Evolutionary conservation across 2,888 invertebrate genomes (phyloP), one percentile per base, ranked within the genome.

Genomic region (Argyresthia albistria): DNA sequence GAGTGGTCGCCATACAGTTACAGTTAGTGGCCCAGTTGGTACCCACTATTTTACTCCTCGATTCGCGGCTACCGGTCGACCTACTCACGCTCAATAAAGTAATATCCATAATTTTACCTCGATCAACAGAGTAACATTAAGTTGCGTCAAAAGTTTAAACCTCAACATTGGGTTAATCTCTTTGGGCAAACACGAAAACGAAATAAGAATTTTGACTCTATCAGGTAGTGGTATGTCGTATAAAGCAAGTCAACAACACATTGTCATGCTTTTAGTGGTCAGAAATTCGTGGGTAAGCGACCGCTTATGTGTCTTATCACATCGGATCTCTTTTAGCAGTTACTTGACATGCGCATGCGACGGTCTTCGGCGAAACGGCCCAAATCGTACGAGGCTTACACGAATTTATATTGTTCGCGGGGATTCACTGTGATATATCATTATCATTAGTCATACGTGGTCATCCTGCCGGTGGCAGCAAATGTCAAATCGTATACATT

Each of bases 281-380:
- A 14, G 55, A 63, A 62, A 61, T 61, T 65, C 58, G 54, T 61
- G 64, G 82, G 79, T 80, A 80, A 83, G 72, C 74, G 81, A 80
- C 81, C 83, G 75, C 55, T 69, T 73, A 78, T 80, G 78, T 79
- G 67, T 64, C 64, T 73, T 84, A 86, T 86, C 84, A 75, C 63
- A 66, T 77, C 77, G 80, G 76, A 84, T 86, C 84, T 83, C 59
- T 64, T 83, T 83, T 81, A 79, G 76, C 61, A 60, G 58, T 72
- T 66, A 73, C 82, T 86, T 83, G 73, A 66, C 65, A 86, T 86
- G 80, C 84, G 66, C 60, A 61, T 61, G 61, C 61, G 60, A 64
- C 62, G 58, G 60, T 64, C 66, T 81, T 82, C 82, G 73, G 35
- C 71, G 82, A 81, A 83, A 45, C 76, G 70, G 65, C 70, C 81